Percentiles rank a stretch among this genome's conserved stretches.
phyloP scores from a whole-genome alignment of 1,140 invertebrate genomes.

The Epicauta chinensis region DNA sequence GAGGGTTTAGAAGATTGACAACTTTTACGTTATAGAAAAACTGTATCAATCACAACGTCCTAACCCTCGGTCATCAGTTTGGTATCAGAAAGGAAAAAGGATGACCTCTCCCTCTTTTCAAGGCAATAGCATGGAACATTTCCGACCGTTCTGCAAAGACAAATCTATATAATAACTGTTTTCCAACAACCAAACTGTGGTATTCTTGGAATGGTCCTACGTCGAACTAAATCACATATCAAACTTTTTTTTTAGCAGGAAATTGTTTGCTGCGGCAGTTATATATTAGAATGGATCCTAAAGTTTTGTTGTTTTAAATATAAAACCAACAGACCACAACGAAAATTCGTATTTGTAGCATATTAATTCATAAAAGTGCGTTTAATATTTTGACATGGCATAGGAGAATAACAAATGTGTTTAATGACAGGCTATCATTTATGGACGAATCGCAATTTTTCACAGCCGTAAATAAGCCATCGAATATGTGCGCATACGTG shows the following conservation, averaged over 20 bases:
- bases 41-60: constrained; percentile 21
- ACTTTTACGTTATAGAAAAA: constrained; percentile 20
- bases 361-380: no score
- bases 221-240: constrained; percentile 19
- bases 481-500: constrained; percentile 9
- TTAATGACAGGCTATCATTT: constrained; percentile 22
- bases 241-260: constrained; percentile 11
- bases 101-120: constrained; percentile 2
- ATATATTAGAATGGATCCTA: no score
- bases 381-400: background rate
- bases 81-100: constrained; percentile 18
- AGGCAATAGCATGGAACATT: no score
- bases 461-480: constrained; percentile 27
- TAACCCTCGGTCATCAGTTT: constrained; percentile 18
- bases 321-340: no score
- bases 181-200: constrained; percentile 19
- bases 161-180: constrained; percentile 24
- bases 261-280: no score
- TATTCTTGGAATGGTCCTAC: constrained; percentile 11
- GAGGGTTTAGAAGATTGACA: constrained; percentile 3
- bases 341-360: no score
- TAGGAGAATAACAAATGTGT: constrained; percentile 13
- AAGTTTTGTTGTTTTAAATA: no score
- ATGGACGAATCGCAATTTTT: constrained; percentile 24
- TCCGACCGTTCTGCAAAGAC: background rate